These are phyloP conservation scores for Scytalopus superciliaris DNA, from an alignment of 2,113 vertebrate species.

Conservation along the genomic window DNA sequence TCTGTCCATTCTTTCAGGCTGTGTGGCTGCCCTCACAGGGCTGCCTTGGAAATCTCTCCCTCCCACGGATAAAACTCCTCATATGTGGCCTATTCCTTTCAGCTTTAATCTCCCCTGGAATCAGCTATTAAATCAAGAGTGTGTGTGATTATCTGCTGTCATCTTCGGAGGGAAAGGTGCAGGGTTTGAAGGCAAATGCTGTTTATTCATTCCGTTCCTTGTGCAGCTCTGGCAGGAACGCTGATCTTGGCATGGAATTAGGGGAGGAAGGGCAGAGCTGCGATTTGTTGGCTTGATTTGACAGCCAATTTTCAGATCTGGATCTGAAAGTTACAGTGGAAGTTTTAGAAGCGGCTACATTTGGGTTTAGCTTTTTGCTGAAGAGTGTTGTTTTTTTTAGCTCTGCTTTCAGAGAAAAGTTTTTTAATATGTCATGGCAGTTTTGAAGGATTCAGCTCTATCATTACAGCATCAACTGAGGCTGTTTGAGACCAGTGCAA, in stretches of 20 bases:
- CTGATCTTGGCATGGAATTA: neutral
- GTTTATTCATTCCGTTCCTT: conserved; percentile 18
- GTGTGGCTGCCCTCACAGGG: neutral
- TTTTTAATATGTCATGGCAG: neutral
- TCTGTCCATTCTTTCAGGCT: neutral
- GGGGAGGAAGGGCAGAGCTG: neutral
- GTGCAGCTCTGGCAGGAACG: neutral
- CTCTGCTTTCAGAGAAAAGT: neutral
- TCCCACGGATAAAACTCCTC: neutral
- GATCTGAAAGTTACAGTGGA: conserved; percentile 14
- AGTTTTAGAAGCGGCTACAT: neutral
- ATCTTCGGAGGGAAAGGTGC: neutral
- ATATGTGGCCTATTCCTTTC: neutral
- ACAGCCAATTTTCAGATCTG: conserved; percentile 52
- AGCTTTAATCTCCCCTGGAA: neutral
- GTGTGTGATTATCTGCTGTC: conserved; percentile 12
- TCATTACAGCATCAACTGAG: neutral
- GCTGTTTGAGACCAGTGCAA: neutral
- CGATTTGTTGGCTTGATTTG: conserved; percentile 25
- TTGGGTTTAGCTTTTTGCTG: neutral
- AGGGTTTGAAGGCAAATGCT: neutral
- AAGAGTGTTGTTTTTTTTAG: neutral
- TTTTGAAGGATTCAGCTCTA: neutral
- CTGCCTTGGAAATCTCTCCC: neutral
- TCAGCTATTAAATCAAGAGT: conserved; percentile 25